These are phyloP conservation scores for Choristoneura fumiferana DNA, from an alignment of 1,140 invertebrate species.

Conservation along the genomic window DNA sequence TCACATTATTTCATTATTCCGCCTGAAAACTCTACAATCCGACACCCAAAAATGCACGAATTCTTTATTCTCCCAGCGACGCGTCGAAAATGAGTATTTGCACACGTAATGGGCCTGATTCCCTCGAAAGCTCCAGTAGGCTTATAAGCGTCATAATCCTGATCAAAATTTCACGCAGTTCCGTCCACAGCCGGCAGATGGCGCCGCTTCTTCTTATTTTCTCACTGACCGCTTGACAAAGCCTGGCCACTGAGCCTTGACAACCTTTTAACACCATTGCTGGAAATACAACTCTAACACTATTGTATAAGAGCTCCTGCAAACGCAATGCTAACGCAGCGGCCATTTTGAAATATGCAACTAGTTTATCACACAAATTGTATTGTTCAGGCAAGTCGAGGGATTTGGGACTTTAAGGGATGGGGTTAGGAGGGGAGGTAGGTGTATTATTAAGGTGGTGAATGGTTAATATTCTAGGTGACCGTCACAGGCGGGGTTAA, in stretches of 20 bases:
- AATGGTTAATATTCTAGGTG: constrained; percentile 9
- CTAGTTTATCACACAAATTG: constrained; percentile 60
- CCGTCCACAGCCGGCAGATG: constrained; percentile 54
- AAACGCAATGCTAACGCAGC: constrained; percentile 32
- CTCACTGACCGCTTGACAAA: constrained; percentile 55
- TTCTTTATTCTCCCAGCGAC: not conserved
- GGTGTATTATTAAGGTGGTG: not conserved
- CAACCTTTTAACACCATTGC: not conserved
- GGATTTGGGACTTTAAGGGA: not conserved
- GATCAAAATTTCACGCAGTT: constrained; percentile 52
- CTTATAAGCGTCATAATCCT: constrained; percentile 55
- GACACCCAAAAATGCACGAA: not conserved
- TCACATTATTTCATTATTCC: too few relatives aligned
- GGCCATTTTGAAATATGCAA: constrained; percentile 54
- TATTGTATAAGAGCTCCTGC: constrained; percentile 8
- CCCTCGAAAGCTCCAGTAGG: constrained; percentile 32
- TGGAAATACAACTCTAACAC: constrained; percentile 33
- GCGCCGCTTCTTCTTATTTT: constrained; percentile 61
- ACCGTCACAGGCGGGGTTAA: constrained; percentile 6
- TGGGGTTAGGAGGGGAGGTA: not conserved
- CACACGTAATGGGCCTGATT: constrained; percentile 1
- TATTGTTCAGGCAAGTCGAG: constrained; percentile 19
- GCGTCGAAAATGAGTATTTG: constrained; percentile 6
- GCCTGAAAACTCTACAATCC: not conserved
- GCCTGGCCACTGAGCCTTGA: constrained; percentile 30